Evolutionary conservation across 2,113 vertebrate species (phyloP), one percentile per base, ranked within the genome.

Genomic region (Lota lota): DNA sequence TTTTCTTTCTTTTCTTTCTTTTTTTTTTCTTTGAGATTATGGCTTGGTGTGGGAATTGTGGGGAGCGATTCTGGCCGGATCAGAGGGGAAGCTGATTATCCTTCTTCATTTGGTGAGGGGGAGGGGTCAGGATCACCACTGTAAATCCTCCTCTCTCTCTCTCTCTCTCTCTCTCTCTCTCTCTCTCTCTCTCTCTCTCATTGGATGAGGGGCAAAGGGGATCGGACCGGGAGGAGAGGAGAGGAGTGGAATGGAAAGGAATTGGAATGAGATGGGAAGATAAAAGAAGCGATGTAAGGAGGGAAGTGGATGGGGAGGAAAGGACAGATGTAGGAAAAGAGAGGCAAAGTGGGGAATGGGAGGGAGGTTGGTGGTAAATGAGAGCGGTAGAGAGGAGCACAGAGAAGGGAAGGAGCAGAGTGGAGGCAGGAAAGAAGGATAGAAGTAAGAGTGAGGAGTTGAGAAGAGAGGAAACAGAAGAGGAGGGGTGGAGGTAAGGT

Each of bases 61-160:
- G 74, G 68, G 76, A 70, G 76, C 71, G 36, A 76, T 75, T 85
- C 72, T 80, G 71, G 66, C 79, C 3, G 77, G 82, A 83, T 81
- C 80, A 85, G 67, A 78, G 74, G 69, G 78, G 83, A 83, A 88
- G 83, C 80, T 87, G 85, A 87, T 90, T 88, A 87, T 79, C 77
- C 69, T 28, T 19, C 80, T 69, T 77, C 66, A 69, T 80, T 82
- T 79, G 85, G 79, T 77, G 77, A 74, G 80, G 64, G 40, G 40
- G 40, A 47, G 72, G 76, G 79, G 80, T 87, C 79, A 80, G 83
- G 80, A 81, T 86, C 74, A 83, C 24, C 59, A 66, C 70, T 75
- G 83, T 84, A 87, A 83, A 77, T 47, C 40, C 40, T 14, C 40
- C 8, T 47, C 12, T 47, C 40, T 47, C 10, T 8, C 40, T 47